Evolutionary conservation across 2,888 invertebrate species (phyloP), one percentile per base, ranked within the genome.

Genomic region (Drosophila lutescens): DNA sequence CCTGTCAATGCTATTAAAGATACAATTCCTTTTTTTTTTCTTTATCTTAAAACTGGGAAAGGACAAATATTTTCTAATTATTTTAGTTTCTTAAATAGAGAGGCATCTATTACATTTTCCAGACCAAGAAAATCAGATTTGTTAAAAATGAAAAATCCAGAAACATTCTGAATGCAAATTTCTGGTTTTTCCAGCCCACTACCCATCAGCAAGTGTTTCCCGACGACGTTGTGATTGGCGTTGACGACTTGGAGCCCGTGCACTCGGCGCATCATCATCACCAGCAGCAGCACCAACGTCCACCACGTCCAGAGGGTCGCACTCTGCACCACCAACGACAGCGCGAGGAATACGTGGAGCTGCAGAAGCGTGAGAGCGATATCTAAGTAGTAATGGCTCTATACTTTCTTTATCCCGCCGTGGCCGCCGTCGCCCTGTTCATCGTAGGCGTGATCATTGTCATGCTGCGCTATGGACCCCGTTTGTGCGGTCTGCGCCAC

Each of bases 311-410:
- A 6, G 89, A 90, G 57, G 90, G 90, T 46, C 89, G 86, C 41
- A 83, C 90, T 49, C 56, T 91, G 40, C 91, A 91, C 41, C 90
- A 91, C 34, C 89, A 90, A 46, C 89, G 89, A 12, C 90, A 91
- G 60, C 92, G 92, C 40, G 93, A 93, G 75, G 92, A 92, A 80
- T 91, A 91, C 89, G 90, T 95, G 51, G 96, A 96, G 86, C 90
- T 96, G 72, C 95, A 96, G 75, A 96, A 96, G 91, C 93, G 96
- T 57, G 97, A 96, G 91, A 97, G 96, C 91, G 97, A 96, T 83
- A 96, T 97, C 76, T 97, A 94, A 83, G 34, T n/a, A 3, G 10
- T 6, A 34, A 96, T 95, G 95, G 93, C 94, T 82, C 56, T 86
- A 40, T 86, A 86, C 20, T 74, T 96, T 70, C 94, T 96, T 76